Percentiles rank a stretch among this genome's conserved stretches.
phyloP scores from a whole-genome alignment of 1,140 invertebrate genomes.

The Drosophila sp. region DNA sequence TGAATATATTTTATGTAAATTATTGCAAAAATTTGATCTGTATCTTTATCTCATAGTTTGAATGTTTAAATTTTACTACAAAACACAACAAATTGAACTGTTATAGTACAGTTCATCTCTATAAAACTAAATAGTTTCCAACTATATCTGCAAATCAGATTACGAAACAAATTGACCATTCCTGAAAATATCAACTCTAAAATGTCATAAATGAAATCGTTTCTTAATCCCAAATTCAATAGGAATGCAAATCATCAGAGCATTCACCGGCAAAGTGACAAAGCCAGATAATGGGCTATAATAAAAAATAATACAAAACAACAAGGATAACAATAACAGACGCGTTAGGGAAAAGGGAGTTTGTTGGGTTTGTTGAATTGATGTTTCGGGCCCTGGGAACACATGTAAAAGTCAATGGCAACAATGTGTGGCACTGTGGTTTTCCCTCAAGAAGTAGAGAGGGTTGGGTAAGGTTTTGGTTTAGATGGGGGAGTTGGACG shows the following conservation, averaged over 20 bases:
- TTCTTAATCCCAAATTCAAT: neutral
- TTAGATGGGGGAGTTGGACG: neutral
- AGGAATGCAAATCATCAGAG: neutral
- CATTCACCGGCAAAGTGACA: neutral
- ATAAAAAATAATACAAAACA: constrained; percentile 29
- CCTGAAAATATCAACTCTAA: neutral
- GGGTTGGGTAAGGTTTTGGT: constrained; percentile 28
- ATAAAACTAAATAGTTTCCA: too few species aligned
- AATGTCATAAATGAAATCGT: neutral
- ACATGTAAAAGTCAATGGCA: constrained; percentile 76
- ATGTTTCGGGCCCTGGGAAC: constrained; percentile 36
- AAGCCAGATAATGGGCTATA: constrained; percentile 17
- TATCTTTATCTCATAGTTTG: too few species aligned
- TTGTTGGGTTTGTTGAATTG: constrained; percentile 18
- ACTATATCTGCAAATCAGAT: too few species aligned
- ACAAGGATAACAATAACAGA: constrained; percentile 19
- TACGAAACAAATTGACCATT: neutral
- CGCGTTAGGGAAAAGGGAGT: neutral
- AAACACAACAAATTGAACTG: too few species aligned
- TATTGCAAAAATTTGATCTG: too few species aligned
- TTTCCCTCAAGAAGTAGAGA: constrained; percentile 35
- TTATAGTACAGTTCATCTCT: too few species aligned
- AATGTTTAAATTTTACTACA: too few species aligned
- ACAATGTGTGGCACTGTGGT: constrained; percentile 70
- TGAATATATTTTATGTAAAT: too few species aligned